Base-by-base conservation (phyloP, 2,113 vertebrate genomes). In the Brachionichthys hirsutus region DNA sequence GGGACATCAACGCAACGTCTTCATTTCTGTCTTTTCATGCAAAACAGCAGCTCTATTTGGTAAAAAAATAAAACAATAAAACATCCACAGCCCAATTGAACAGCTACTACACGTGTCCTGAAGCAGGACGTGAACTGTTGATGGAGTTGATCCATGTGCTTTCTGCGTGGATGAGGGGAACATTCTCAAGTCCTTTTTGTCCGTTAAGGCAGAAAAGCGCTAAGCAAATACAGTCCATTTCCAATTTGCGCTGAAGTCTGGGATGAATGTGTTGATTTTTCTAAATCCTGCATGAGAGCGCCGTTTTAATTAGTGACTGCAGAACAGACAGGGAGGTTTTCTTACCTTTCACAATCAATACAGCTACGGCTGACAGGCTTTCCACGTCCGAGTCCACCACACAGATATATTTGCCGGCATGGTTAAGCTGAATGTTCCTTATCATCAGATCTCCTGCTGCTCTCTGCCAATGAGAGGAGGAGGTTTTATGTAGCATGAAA, bases 391-490 rank as follows among this genome's bases (percentile, higher is more conserved):
- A 96, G 78, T 93, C 93, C 68, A 95, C 94, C 90, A 92, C 92
- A 13, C 95, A 98, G 42, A 96, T 92, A 0, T 96, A 96, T 66
- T 92, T 94, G 18, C 95, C 94, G 3, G 91, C 93, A 7, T 98
- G 94, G 52, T 92, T 93, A 81, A 98, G 88, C 82, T 96, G 94
- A 78, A 95, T 94, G 85, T 95, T 96, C 75, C 94, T 94, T 77
- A 97, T 96, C 95, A 97, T 94, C 53, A 98, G 69, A 83, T 97
- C 96, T 4, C 94, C 95, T 0, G 95, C 93, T 0, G 92, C 87
- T 73, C 93, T 93, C 94, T 98, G 82, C 35, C 49, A 70, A 76
- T 46, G 54, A 78, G 67, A 57, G 77, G 46, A 66, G 41, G 77
- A 73, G 73, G 67, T 59, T 69, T 79, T 82, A 85, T 76, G 74